Percentiles rank a stretch among this genome's conserved stretches.
Evolutionary conservation across 30 jellyfish, hydroid and myxozoan genomes (phyloP).

Genomic region (Chrysaora quinquecirrha): DNA sequence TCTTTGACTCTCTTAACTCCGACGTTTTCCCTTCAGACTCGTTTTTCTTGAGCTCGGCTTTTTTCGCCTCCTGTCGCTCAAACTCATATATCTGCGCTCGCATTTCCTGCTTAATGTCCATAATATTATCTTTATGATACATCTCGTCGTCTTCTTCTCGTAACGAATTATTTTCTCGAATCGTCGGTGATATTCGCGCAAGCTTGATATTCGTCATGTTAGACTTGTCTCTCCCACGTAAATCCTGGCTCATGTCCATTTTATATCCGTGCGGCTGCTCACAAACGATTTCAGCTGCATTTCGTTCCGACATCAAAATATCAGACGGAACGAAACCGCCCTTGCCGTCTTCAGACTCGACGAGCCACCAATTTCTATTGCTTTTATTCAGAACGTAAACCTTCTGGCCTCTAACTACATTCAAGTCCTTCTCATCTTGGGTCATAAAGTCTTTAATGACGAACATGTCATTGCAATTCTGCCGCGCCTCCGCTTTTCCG

Average conservation of each 20-base stretch:
- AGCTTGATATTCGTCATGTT: slow-evolving; percentile 31
- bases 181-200: slow-evolving; percentile 70
- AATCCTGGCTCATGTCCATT: not conserved
- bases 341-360: slow-evolving; percentile 66
- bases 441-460: slow-evolving; percentile 44
- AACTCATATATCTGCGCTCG: not conserved
- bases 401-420: slow-evolving; percentile 55
- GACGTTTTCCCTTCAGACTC: not conserved
- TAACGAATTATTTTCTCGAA: slow-evolving; percentile 16
- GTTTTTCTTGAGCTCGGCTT: not conserved
- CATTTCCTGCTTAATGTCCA: not conserved
- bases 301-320: slow-evolving; percentile 12
- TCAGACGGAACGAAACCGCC: slow-evolving; percentile 68
- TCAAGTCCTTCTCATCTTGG: slow-evolving; percentile 40
- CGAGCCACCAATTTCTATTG: slow-evolving; percentile 54
- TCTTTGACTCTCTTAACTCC: not conserved
- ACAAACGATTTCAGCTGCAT: not conserved
- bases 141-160: not conserved
- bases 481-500: not conserved
- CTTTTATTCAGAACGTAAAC: slow-evolving; percentile 58
- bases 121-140: not conserved
- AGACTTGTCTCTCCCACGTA: slow-evolving; percentile 19
- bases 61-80: not conserved
- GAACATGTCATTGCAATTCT: not conserved
- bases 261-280: not conserved